Evolutionary conservation across 2,888 invertebrate species (phyloP).

Genomic region (Lasioglossum marginatum): DNA sequence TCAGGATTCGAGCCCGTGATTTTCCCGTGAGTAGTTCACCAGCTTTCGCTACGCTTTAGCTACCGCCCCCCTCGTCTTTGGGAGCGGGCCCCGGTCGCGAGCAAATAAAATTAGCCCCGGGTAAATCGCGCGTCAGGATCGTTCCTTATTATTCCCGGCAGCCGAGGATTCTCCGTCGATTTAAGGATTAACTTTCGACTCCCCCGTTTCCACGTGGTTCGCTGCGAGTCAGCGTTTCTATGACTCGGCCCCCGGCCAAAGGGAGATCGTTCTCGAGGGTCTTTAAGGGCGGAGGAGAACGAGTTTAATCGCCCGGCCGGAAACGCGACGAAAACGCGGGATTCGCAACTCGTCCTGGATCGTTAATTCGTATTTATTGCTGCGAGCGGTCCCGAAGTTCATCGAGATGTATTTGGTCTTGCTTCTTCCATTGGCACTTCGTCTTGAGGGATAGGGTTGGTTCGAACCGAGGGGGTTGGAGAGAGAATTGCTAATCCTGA

Average conservation of each 20-base stretch:
- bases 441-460: not conserved
- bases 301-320: slow-evolving; percentile 70
- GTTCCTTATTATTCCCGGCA: slow-evolving; percentile 51
- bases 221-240: slow-evolving; percentile 64
- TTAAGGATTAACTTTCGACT: slow-evolving; percentile 67
- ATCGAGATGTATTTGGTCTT: not conserved
- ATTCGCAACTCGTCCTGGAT: slow-evolving; percentile 26
- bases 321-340: slow-evolving; percentile 64
- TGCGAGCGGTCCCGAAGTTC: not conserved
- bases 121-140: slow-evolving; percentile 47
- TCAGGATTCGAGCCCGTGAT: slow-evolving; percentile 13
- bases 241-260: slow-evolving; percentile 2
- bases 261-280: slow-evolving; percentile 60
- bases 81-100: not conserved
- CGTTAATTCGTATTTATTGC: not conserved
- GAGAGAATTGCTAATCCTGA: not conserved
- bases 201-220: slow-evolving; percentile 49
- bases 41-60: not conserved
- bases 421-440: not conserved
- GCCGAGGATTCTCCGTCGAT: slow-evolving; percentile 49
- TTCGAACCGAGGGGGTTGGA: not conserved
- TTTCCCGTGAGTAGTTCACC: not conserved
- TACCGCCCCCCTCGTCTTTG: not conserved
- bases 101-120: slow-evolving; percentile 52
- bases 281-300: slow-evolving; percentile 58